These are phyloP conservation scores for Trematomus bernacchii DNA, from an alignment of 2,797 vertebrate genomes.

Conservation along the genomic window DNA sequence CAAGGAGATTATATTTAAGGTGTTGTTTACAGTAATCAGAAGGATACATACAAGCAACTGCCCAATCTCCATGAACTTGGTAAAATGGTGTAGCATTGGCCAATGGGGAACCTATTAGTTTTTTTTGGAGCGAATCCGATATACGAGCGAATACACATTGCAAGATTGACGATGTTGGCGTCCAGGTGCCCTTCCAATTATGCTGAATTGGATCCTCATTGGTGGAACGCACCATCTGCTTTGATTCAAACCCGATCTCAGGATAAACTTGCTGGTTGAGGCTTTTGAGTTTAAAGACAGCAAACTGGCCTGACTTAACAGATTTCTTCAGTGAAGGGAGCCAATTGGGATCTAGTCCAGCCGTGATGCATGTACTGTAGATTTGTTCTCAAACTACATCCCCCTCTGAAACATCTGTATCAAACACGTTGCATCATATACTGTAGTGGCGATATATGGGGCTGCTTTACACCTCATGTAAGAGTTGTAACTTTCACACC, in stretches of 20 bases:
- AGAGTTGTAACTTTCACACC: not conserved
- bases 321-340: slow-evolving; percentile 30
- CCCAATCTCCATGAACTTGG: no score
- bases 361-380: slow-evolving; percentile 33
- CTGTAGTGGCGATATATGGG: no score
- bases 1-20: no score
- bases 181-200: no score
- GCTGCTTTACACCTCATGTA: not conserved
- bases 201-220: no score
- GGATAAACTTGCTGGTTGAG: slow-evolving; percentile 3
- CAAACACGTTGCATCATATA: slow-evolving; percentile 4
- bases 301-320: slow-evolving; percentile 26
- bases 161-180: no score
- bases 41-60: no score
- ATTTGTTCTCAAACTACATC: slow-evolving; percentile 21
- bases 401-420: slow-evolving; percentile 8
- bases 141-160: no score
- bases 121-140: no score
- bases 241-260: slow-evolving; percentile 14
- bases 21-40: no score
- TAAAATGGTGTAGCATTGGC: no score
- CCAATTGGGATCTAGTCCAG: slow-evolving; percentile 50
- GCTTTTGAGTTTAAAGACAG: slow-evolving; percentile 20
- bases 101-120: no score
- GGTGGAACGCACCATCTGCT: not conserved